Evolutionary conservation across 2,113 vertebrate species (phyloP), one percentile per base, ranked within the genome.

Genomic region (Lophius piscatorius): DNA sequence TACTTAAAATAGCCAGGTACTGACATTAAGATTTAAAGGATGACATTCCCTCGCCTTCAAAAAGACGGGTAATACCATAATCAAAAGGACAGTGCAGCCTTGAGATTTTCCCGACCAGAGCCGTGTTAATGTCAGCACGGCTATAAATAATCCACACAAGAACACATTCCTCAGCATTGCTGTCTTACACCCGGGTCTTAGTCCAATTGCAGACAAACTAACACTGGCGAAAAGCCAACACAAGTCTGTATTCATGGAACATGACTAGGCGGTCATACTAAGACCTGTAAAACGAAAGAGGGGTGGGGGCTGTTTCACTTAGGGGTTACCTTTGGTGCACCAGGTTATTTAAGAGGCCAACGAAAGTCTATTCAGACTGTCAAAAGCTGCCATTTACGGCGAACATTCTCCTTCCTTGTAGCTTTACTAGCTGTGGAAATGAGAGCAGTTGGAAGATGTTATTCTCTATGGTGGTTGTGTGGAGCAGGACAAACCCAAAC

Each of bases 131-230:
- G 83, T 89, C 87, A 85, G 80, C 31, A 9, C 2, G 7, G 75
- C 77, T 88, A 85, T 88, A 88, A 89, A 88, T 88, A 89, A 65
- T 81, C 73, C 28, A 31, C 65, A 57, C 78, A 67, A 83, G 73
- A 66, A 62, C 66, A 50, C 79, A 85, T 84, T 83, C 83, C 71
- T 64, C 29, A 50, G 81, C 69, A 47, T 76, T 64, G 68, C 84
- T 85, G 40, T 52, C 55, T 38, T 74, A 81, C 82, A 83, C 67
- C 71, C 39, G 0, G 70, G 59, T 70, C 55, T 47, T 51, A 23
- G 63, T 59, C 35, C 76, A 55, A 61, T 74, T 74, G 59, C 44
- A 75, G 74, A 69, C 78, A 82, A 84, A 85, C 84, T 63, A 76
- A 36, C 38, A 12, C 21, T 88, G 87, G 85, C 73, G 24, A 34